A percentile compares a stretch with the other conserved stretches of the same genome.
phyloP scores from a whole-genome alignment of 2,797 vertebrate species.

The Smutsia gigantea region DNA sequence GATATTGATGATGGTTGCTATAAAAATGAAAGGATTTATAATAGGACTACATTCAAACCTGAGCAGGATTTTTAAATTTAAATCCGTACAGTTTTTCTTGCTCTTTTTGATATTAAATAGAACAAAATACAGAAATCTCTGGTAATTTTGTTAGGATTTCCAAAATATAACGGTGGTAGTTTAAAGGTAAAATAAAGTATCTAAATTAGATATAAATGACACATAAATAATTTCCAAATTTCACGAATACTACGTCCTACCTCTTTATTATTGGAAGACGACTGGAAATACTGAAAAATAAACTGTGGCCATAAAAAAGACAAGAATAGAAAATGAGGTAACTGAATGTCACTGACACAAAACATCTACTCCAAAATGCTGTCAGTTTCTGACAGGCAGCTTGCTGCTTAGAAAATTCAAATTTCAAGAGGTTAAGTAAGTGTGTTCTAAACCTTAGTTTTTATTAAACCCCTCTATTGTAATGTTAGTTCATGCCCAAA shows the following conservation, averaged over 20 bases:
- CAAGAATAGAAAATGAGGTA: neutral
- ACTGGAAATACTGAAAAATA: neutral
- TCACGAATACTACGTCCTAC: neutral
- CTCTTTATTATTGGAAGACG: neutral
- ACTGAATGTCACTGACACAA: neutral
- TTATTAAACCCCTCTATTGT: neutral
- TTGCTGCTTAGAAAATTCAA: neutral
- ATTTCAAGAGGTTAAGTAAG: neutral
- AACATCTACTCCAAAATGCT: neutral
- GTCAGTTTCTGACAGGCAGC: neutral
- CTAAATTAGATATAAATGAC: neutral
- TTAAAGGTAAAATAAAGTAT: slow-evolving; percentile 20
- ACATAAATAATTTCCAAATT: slow-evolving; percentile 1
- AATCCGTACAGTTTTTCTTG: neutral
- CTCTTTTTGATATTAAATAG: neutral
- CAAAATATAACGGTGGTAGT: neutral
- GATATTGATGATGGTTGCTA: neutral
- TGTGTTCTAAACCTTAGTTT: neutral
- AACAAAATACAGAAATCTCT: slow-evolving; percentile 35
- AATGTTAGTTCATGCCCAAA: neutral
- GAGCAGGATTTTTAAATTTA: neutral
- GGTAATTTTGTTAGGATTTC: neutral
- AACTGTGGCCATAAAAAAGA: neutral
- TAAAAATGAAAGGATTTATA: neutral
- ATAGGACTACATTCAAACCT: neutral